phyloP scores from a whole-genome alignment of 2,797 vertebrate species.

The Fundulus diaphanus region DNA sequence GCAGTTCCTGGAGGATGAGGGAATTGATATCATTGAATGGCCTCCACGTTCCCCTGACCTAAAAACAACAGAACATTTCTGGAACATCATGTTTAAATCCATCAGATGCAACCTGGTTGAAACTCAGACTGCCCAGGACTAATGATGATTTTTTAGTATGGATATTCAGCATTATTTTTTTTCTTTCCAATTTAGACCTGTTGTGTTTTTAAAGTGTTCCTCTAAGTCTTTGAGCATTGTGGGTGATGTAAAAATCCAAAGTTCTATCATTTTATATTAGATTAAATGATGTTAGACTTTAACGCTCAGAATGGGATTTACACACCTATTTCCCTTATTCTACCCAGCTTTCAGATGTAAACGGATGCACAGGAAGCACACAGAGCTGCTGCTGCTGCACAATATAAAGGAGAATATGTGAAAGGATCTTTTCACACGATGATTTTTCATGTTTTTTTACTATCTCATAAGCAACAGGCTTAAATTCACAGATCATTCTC shows the following conservation, averaged over 20 bases:
- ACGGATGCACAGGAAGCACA: background rate
- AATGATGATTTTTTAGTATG: too few relatives aligned
- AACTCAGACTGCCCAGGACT: too few relatives aligned
- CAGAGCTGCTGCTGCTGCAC: background rate
- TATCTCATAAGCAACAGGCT: background rate
- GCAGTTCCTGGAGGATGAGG: too few relatives aligned
- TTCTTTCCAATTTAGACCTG: too few relatives aligned
- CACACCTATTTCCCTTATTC: background rate
- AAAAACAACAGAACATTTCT: too few relatives aligned
- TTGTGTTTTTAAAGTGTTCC: too few relatives aligned
- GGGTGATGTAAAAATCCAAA: background rate
- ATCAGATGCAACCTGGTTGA: too few relatives aligned
- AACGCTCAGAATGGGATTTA: background rate
- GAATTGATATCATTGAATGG: too few relatives aligned
- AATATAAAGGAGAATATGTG: background rate
- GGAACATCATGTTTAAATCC: too few relatives aligned
- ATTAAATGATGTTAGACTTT: background rate
- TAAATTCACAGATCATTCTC: background rate
- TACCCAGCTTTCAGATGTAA: background rate
- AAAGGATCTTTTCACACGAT: background rate
- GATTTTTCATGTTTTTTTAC: background rate
- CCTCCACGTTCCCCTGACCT: too few relatives aligned
- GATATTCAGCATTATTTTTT: too few relatives aligned
- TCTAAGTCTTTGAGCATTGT: too few relatives aligned
- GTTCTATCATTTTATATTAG: background rate